phyloP scores from a whole-genome alignment of 2,888 invertebrate genomes.

The Cartodere bifasciata region DNA sequence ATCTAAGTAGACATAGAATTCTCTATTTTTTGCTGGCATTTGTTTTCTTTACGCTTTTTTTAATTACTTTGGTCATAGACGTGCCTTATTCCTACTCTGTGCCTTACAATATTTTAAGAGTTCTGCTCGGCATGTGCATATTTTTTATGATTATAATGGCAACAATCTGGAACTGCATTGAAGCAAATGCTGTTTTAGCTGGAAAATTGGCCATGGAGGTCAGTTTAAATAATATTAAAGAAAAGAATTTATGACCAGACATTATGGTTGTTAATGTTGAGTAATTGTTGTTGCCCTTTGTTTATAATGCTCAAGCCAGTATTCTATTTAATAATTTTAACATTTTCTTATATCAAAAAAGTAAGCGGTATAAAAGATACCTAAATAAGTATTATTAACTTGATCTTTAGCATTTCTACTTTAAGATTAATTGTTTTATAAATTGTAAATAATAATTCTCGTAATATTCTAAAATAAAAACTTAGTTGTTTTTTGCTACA shows the following conservation, averaged over 20 bases:
- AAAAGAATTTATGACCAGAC: too few relatives aligned
- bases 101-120: constrained; percentile 44
- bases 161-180: constrained; percentile 70
- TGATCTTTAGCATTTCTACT: too few relatives aligned
- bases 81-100: constrained; percentile 32
- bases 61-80: constrained; percentile 41
- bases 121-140: constrained; percentile 49
- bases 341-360: too few relatives aligned
- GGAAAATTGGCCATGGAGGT: constrained; percentile 59
- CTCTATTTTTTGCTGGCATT: constrained; percentile 42
- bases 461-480: too few relatives aligned
- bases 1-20: constrained; percentile 38
- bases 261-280: constrained; percentile 1
- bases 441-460: too few relatives aligned
- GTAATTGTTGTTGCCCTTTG: too few relatives aligned
- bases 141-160: constrained; percentile 67
- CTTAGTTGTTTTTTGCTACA: too few relatives aligned
- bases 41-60: constrained; percentile 39
- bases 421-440: too few relatives aligned
- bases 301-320: too few relatives aligned
- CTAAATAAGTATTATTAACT: too few relatives aligned
- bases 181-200: constrained; percentile 65
- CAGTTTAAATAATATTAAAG: constrained; percentile 25
- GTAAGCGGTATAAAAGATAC: too few relatives aligned
- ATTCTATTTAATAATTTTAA: too few relatives aligned